Evolutionary conservation across 2,888 invertebrate genomes (phyloP), one percentile per base, ranked within the genome.

Genomic region (Drosophila antonietae): DNA sequence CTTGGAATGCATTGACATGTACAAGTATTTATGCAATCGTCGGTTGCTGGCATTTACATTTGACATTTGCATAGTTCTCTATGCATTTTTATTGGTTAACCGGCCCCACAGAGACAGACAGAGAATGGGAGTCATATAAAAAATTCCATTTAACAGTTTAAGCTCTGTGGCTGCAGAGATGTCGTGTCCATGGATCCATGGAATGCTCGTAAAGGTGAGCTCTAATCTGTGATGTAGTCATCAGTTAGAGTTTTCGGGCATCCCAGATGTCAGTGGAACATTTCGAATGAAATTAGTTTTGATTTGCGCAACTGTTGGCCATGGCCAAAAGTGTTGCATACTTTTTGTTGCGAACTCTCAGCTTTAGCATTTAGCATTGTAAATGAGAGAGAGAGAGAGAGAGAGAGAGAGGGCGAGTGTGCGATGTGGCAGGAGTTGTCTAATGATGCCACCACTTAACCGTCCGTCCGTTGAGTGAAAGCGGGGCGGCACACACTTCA

Each of bases 1-100:
- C 75, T 75, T 35, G 70, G 75, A 81, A 73, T 71, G 84, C 81
- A 80, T 82, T 82, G 81, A 77, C 81, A 80, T 83, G 67, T 43
- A 68, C 68, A 69, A 76, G 69, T 74, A 81, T 81, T 83, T 81
- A 83, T 83, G 68, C 73, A 76, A 75, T 77, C 63, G 46, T 68
- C 69, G 74, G 75, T 70, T 78, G 64, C 55, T 73, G 83, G 69
- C 80, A 82, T 82, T 82, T 82, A 78, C 85, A 85, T 85, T 78
- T 73, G 78, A 44, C 75, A 84, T 86, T 83, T 86, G 82, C 84
- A 86, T 84, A 82, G 73, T 70, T 81, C 78, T 64, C 85, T 63
- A 75, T 82, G 82, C 83, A 85, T 80, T 85, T 83, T 76, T 83
- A 81, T 85, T 81, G 79, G 79, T 67, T 68, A 73, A 67, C 79